Evolutionary conservation across 2,113 vertebrate species (phyloP), one percentile per base, ranked within the genome.

Genomic region (Colossoma macropomum): DNA sequence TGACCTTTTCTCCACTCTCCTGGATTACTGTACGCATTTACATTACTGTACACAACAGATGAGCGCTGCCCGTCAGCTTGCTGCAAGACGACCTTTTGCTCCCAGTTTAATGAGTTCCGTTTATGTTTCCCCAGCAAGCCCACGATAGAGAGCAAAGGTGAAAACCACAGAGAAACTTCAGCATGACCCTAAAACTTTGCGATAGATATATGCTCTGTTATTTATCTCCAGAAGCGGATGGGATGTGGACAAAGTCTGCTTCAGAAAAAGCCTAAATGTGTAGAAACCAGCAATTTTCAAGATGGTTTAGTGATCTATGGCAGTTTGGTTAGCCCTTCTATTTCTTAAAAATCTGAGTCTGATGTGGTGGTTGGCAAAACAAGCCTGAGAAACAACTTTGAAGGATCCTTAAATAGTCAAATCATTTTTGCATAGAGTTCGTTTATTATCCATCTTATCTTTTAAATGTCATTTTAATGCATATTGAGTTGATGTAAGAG

Each of bases 1-100:
- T 93, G 93, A 94, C 92, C 93, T 94, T 93, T 93, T 88, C 86
- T 88, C 88, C 41, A 25, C 30, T 52, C 45, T 68, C 73, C 41
- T 79, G 66, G 77, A 80, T 86, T 81, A 86, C 74, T 84, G 73
- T 84, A 80, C 85, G 76, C 88, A 91, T 92, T 92, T 87, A 90
- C 87, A 92, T 91, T 84, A 91, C 90, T 91, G 88, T 92, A 91
- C 89, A 90, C 90, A 92, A 88, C 88, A 89, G 88, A 83, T 85
- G 85, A 77, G 87, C 90, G 90, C 89, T 91, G 87, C 88, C 88
- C 19, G n/a, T 87, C 80, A 86, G 88, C 86, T 88, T 90, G 89
- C 91, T 92, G 89, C 89, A 84, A 77, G 75, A 69, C 82, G 86
- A 92, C 91, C 88, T 89, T 88, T 81, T 87, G 90, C 88, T 85